Percentiles rank a stretch among this genome's conserved stretches.
These are phyloP conservation scores for Calameuta pallipes DNA, from an alignment of 2,888 invertebrate species.

Conservation along the genomic window DNA sequence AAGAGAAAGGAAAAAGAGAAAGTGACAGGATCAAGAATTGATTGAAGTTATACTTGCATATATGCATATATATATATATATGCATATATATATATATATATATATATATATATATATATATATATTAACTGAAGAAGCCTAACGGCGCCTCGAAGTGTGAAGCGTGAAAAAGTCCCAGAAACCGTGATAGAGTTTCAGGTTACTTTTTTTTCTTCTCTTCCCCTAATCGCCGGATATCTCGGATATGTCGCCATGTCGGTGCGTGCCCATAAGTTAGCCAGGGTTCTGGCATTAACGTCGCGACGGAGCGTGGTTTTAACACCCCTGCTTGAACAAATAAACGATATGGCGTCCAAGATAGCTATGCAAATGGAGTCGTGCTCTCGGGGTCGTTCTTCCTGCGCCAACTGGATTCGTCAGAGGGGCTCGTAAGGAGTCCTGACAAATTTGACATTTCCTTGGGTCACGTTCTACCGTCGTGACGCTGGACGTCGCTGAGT, in stretches of 20 bases:
- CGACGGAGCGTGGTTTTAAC: conserved; percentile 29
- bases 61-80: no score
- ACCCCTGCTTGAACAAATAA: conserved; percentile 32
- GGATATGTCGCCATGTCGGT: background rate
- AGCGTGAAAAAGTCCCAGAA: conserved; percentile 18
- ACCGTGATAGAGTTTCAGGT: background rate
- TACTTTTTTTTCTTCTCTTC: background rate
- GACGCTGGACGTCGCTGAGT: background rate
- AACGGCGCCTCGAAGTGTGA: conserved; percentile 10
- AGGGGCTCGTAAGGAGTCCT: conserved; percentile 29
- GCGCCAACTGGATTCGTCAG: conserved; percentile 35
- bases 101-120: no score
- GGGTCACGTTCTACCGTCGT: background rate
- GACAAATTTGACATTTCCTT: conserved; percentile 39
- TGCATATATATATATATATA: background rate
- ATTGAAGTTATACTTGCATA: background rate
- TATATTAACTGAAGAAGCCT: background rate
- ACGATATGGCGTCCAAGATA: conserved; percentile 37
- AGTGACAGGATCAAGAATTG: background rate
- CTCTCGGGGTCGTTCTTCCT: conserved; percentile 14
- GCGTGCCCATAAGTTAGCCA: conserved; percentile 31
- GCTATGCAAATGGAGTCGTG: conserved; percentile 41
- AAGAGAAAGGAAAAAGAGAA: background rate
- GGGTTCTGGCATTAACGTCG: conserved; percentile 35
- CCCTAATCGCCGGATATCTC: conserved; percentile 5